Base-by-base conservation (phyloP, 2,113 vertebrate species). In the Suncus etruscus region DNA sequence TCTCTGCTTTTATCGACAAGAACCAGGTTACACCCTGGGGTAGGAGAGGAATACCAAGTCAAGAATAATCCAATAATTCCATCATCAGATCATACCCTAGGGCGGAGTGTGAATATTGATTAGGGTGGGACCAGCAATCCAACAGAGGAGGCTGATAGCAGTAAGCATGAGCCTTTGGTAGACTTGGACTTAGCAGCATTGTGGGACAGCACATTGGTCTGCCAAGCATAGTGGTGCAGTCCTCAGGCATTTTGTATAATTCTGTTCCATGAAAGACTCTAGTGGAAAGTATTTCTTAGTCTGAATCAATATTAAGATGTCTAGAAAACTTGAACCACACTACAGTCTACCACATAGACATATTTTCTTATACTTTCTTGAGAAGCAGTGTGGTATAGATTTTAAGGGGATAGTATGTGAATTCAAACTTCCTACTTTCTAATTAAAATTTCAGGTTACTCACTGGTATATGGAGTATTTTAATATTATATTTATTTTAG, bases 201-300 rank as follows among this genome's bases (percentile, higher is more conserved):
- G 58, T 61, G 58, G 58, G 22, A 8, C 16, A 61, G 18, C 58
- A 61, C 58, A 7, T 78, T 45, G 65, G 9, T 22, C 4, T 83
- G 15, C n/a, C 65, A 76, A 65, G 45, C 3, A 27, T 48, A 4
- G 27, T 86, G 5, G 32, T 22, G 8, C 32, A 58, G 50, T 32
- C 85, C 54, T 16, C 48, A 84, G 74, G 14, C 14, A 39, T 51
- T 51, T 20, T 81, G 58, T 27, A 25, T 65, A 18, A 69, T 45
- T n/a, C 22, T 61, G 45, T 11, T 31, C 48, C 22, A 45, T 14
- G 18, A 73, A 31, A 25, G 18, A 48, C 32, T 86, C 12, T 20
- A 91, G 24, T 83, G 76, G 39, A 88, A 94, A 86, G 69, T 11
- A 65, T 65, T n/a, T 61, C 47, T 91, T 45, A 92, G 73, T 39